Conservation (phyloP, 2,797 vertebrate species). For the Gallinago nigripennis region DNA sequence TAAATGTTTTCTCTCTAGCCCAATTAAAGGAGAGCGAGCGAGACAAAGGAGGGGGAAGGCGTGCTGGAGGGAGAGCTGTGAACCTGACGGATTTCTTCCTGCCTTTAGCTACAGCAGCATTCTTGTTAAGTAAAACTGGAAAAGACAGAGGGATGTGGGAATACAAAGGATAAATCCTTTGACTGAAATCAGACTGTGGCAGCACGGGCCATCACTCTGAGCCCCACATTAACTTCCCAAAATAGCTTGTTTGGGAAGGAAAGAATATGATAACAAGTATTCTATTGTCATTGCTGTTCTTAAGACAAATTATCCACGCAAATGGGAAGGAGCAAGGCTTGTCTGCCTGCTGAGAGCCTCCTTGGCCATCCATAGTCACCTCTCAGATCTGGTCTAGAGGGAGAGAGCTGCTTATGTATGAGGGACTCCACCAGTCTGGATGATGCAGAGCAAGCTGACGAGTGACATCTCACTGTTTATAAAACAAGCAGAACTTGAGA, state of each 20-base stretch:
- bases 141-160: not conserved
- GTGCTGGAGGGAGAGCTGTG: not conserved
- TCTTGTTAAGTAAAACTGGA: constrained; percentile 16
- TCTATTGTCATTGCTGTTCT: not conserved
- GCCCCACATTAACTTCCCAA: not conserved
- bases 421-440: not conserved
- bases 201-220: not conserved
- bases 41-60: not conserved
- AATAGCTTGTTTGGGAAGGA: not conserved
- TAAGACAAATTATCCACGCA: not conserved
- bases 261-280: not conserved
- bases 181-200: not conserved
- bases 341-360: not conserved
- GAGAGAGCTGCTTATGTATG: not conserved
- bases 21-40: constrained; percentile 34
- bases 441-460: not conserved
- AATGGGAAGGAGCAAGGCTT: not conserved
- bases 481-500: not conserved
- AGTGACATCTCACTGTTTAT: not conserved
- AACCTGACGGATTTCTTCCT: constrained; percentile 23
- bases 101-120: constrained; percentile 13
- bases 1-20: constrained; percentile 52
- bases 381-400: not conserved
- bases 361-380: not conserved
- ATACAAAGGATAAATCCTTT: constrained; percentile 17